phyloP scores from a whole-genome alignment of 1,140 invertebrate genomes.

The Temnothorax longispinosus region DNA sequence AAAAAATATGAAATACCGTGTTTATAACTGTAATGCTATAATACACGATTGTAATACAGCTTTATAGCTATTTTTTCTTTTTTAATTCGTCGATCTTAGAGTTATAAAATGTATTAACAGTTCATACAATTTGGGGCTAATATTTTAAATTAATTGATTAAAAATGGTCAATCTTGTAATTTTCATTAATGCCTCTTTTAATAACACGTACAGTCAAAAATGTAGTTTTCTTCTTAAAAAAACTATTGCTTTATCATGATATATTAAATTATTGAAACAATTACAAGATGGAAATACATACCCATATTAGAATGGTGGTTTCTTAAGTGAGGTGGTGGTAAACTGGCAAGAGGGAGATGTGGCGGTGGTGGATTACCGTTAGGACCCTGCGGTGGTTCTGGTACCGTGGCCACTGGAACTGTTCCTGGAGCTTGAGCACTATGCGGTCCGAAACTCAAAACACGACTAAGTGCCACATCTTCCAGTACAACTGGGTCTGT shows the following conservation, averaged over 20 bases:
- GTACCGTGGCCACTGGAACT: slow-evolving; percentile 80
- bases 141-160: not conserved
- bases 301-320: slow-evolving; percentile 85
- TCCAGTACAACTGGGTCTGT: slow-evolving; percentile 97
- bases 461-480: slow-evolving; percentile 89
- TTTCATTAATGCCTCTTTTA: not conserved
- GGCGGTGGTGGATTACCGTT: slow-evolving; percentile 85
- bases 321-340: slow-evolving; percentile 85
- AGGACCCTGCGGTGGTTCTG: slow-evolving; percentile 81
- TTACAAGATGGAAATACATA: slow-evolving; percentile 56
- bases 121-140: not conserved
- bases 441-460: slow-evolving; percentile 87
- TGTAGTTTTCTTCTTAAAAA: not conserved
- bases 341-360: slow-evolving; percentile 85
- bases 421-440: slow-evolving; percentile 82
- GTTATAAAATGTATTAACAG: not conserved
- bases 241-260: not conserved
- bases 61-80: not conserved
- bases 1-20: not conserved
- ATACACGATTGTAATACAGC: not conserved
- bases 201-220: not conserved
- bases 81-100: not conserved
- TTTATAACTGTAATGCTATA: not conserved
- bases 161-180: slow-evolving; percentile 8
- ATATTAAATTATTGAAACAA: not conserved